Evolutionary conservation across 2,113 vertebrate genomes (phyloP).

Genomic region (Dryoscopus gambensis): DNA sequence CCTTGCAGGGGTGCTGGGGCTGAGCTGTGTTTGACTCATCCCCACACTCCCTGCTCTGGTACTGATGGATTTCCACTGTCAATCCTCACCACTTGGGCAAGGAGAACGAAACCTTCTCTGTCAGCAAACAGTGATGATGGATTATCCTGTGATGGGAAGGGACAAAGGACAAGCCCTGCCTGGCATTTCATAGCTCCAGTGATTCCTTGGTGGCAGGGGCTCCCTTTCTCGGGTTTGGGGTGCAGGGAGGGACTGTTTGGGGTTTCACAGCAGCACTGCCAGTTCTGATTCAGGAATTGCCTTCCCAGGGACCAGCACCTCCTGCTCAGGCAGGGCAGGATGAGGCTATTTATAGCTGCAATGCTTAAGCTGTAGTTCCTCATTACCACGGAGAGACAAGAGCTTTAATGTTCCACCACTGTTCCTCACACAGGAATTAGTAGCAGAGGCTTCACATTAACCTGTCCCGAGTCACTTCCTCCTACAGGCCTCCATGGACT

Average conservation of each 20-base stretch:
- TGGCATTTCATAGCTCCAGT: background rate
- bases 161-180: background rate
- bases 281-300: background rate
- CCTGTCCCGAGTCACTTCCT: background rate
- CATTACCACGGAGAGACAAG: background rate
- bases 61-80: background rate
- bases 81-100: background rate
- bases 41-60: background rate
- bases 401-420: background rate
- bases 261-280: background rate
- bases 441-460: background rate
- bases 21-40: background rate
- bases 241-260: background rate
- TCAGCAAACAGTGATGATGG: background rate
- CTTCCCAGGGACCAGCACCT: background rate
- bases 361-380: background rate
- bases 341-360: background rate
- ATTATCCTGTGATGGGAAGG: fast-evolving
- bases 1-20: background rate
- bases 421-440: background rate
- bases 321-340: background rate
- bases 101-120: background rate
- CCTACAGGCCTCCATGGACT: background rate
- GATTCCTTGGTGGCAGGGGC: background rate
- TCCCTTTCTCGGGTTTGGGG: background rate